Percentiles rank a stretch among this genome's conserved stretches.
phyloP scores from a whole-genome alignment of 2,888 invertebrate species.

The Drosophila cracens region DNA sequence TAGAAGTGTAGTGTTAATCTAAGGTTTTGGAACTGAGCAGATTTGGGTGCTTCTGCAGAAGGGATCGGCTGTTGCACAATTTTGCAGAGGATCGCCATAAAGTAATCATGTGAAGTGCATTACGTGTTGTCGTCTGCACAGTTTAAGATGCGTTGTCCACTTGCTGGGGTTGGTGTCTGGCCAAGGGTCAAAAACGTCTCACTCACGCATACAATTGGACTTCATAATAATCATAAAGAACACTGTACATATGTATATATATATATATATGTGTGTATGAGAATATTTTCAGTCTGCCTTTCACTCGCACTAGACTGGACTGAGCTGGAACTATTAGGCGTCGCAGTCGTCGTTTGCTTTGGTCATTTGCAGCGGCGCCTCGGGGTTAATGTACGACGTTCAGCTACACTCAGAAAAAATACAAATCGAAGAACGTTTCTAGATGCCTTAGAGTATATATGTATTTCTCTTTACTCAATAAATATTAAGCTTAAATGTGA shows the following conservation, averaged over 20 bases:
- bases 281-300: constrained; percentile 47
- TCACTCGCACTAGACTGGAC: constrained; percentile 41
- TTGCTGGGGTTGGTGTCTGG: constrained; percentile 43
- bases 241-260: background rate
- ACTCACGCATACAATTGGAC: constrained; percentile 54
- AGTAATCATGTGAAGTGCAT: constrained; percentile 24
- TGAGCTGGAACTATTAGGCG: constrained; percentile 38
- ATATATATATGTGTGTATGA: background rate
- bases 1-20: background rate
- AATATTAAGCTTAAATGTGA: background rate
- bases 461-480: background rate
- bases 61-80: constrained; percentile 4
- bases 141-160: constrained; percentile 4
- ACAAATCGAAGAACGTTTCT: background rate
- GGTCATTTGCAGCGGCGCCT: constrained; percentile 65
- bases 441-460: background rate
- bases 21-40: background rate
- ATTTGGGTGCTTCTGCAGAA: background rate
- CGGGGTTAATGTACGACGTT: constrained; percentile 69
- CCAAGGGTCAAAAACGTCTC: constrained; percentile 30
- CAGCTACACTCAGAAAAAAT: background rate
- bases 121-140: constrained; percentile 29
- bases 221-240: constrained; percentile 58
- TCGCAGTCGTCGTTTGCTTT: constrained; percentile 27
- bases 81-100: constrained; percentile 2